Conservation (phyloP, 2,888 invertebrate species). For the Himalopsyche kuldschensis region DNA sequence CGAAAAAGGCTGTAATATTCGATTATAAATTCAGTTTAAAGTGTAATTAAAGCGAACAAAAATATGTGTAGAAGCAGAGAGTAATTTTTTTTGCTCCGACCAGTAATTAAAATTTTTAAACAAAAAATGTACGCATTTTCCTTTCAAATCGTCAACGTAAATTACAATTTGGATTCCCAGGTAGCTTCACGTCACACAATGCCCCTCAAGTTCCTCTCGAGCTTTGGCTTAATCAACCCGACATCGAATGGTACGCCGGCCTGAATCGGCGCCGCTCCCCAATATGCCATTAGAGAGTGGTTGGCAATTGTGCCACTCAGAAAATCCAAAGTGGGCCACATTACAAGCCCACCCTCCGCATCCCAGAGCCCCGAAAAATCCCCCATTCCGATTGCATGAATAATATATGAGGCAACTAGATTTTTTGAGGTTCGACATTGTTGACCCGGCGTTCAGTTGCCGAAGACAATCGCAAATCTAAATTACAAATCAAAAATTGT, state of each 20-base stretch:
- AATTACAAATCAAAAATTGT: not conserved
- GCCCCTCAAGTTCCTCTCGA: not conserved
- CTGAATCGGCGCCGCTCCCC: slow-evolving; percentile 8
- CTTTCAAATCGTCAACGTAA: not conserved
- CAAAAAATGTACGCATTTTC: not conserved
- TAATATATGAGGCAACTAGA: not conserved
- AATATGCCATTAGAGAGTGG: slow-evolving; percentile 18
- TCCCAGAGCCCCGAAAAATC: not conserved
- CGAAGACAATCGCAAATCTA: not conserved
- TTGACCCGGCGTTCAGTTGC: not conserved
- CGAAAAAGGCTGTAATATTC: too few relatives aligned
- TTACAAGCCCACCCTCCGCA: not conserved
- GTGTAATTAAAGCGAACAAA: too few relatives aligned
- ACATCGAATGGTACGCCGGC: not conserved
- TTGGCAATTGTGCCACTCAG: slow-evolving; percentile 20
- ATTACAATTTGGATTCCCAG: not conserved
- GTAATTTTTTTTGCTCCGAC: too few relatives aligned
- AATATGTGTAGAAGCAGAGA: too few relatives aligned
- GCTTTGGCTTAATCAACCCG: not conserved
- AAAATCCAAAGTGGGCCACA: not conserved
- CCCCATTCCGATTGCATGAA: not conserved
- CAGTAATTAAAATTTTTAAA: too few relatives aligned
- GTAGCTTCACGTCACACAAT: not conserved
- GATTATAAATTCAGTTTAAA: too few relatives aligned
- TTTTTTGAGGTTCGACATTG: not conserved